Base-by-base conservation (phyloP, 2,113 vertebrate genomes). In the Romanogobio albipinnatus region DNA sequence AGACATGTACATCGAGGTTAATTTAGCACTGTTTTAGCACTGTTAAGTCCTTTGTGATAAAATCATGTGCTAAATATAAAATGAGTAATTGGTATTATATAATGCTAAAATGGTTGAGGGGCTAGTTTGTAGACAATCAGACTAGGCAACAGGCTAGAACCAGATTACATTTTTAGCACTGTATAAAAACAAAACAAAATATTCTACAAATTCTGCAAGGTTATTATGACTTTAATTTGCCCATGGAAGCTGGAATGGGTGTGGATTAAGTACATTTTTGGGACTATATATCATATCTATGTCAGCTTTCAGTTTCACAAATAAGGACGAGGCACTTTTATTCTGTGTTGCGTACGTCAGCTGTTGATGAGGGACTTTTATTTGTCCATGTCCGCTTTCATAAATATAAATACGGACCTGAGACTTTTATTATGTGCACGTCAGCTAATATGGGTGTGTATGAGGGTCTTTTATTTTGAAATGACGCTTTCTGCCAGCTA, bases 401-500 rank as follows among this genome's bases (percentile, higher is more conserved):
- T 29, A 13, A 59, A 39, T 17, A 66, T 14, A 5, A 0, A 39
- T 29, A 29, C 29, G 13, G 2, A 68, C 29, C 5, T 36, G 53
- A 33, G 56, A 26, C 76, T 79, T 79, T 61, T 79, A n/a, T 59
- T 79, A 24, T 15, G 76, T 13, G 9, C n/a, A 17, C 59, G 22
- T 47, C 75, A 33, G 15, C 0, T 49, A 2, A 2, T 6, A 53
- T 36, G 24, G 39, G 17, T 39, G 62, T 70, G 45, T 13, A 15
- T n/a, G 9, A 1, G 58, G 58, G 33, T 7, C 77, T 80, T 80
- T 80, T 62, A 80, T 80, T 83, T 78, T 86, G 62, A 36, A 70
- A 77, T 82, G 9, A 62, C 62, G 80, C 74, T 59, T 33, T 79
- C 70, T 71, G 62, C 53, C 77, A 85, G 80, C 84, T 36, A 77